Conservation (phyloP, 1,140 invertebrate species). For the Steinernema khuongi region DNA sequence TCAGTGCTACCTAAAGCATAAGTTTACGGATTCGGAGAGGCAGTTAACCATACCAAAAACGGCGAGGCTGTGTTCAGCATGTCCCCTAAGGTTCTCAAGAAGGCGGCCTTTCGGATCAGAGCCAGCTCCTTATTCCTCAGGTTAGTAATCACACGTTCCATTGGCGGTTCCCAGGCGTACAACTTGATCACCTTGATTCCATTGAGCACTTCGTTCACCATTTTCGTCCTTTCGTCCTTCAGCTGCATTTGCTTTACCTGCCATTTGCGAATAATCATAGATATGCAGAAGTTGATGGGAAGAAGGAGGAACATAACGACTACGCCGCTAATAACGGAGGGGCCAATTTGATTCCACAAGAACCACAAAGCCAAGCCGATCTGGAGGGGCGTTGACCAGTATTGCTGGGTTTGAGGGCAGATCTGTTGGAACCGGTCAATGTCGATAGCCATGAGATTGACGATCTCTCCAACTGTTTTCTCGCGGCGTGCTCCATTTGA, state of each 20-base stretch:
- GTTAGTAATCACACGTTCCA: slow-evolving; percentile 64
- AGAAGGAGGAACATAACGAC: slow-evolving; percentile 59
- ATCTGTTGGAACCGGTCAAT: slow-evolving; percentile 57
- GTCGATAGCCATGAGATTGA: slow-evolving; percentile 66
- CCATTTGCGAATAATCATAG: slow-evolving; percentile 46
- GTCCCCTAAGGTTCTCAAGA: slow-evolving; percentile 68
- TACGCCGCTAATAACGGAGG: slow-evolving; percentile 55
- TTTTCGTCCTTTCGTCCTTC: slow-evolving; percentile 65
- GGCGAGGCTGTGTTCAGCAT: slow-evolving; percentile 51
- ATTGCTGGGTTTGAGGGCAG: slow-evolving; percentile 51
- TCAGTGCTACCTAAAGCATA: slow-evolving; percentile 69
- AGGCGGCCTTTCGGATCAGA: slow-evolving; percentile 38
- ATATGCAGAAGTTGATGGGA: slow-evolving; percentile 60
- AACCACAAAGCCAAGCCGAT: slow-evolving; percentile 40
- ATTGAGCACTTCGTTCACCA: slow-evolving; percentile 65
- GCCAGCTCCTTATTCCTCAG: slow-evolving; percentile 49
- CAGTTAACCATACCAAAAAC: slow-evolving; percentile 35
- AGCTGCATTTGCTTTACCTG: slow-evolving; percentile 60
- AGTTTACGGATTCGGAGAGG: neutral
- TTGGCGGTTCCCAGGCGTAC: slow-evolving; percentile 86
- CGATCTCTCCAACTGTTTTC: slow-evolving; percentile 66
- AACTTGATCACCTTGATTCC: slow-evolving; percentile 77
- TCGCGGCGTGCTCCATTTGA: slow-evolving; percentile 59
- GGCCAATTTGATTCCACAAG: slow-evolving; percentile 59
- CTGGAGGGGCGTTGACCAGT: slow-evolving; percentile 51